phyloP scores from a whole-genome alignment of 53 echinoderm and acorn worm species.

The Henricia sp. region DNA sequence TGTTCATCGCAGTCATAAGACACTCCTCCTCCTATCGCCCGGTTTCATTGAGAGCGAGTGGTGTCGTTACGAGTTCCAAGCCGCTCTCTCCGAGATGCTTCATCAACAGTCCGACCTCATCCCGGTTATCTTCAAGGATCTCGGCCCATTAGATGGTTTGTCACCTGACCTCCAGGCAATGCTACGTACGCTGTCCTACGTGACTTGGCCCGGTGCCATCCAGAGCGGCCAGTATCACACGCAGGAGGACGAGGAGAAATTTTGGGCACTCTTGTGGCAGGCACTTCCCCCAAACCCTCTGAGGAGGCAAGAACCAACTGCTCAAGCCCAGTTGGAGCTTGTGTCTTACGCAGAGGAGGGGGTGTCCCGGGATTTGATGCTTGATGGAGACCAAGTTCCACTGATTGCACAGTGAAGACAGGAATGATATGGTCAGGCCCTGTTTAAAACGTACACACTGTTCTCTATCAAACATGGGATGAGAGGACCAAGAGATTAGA shows the following conservation, averaged over 20 bases:
- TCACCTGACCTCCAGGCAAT: conserved; percentile 23
- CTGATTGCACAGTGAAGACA: too few relatives aligned
- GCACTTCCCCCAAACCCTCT: conserved; percentile 26
- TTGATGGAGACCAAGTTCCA: too few relatives aligned
- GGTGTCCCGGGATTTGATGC: too few relatives aligned
- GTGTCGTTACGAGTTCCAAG: conserved; percentile 63
- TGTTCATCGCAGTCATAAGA: conserved; percentile 48
- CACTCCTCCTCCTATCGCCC: conserved; percentile 59
- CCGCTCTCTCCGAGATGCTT: conserved; percentile 51
- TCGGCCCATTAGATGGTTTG: conserved; percentile 29
- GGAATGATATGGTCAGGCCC: too few relatives aligned
- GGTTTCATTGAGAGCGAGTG: conserved; percentile 70
- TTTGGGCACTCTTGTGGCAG: conserved; percentile 46
- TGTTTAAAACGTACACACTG: too few relatives aligned
- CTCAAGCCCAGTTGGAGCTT: background rate
- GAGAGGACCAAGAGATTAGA: too few relatives aligned
- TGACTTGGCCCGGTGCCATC: conserved; percentile 54
- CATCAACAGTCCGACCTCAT: conserved; percentile 53
- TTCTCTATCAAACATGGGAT: too few relatives aligned
- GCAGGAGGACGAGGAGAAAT: conserved; percentile 1
- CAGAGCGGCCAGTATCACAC: background rate
- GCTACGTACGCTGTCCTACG: conserved; percentile 49
- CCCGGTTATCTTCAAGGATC: conserved; percentile 69
- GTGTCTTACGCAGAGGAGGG: too few relatives aligned
- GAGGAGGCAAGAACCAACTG: conserved; percentile 8